Evolutionary conservation across 1,140 invertebrate genomes (phyloP).

Genomic region (Achroia grisella): DNA sequence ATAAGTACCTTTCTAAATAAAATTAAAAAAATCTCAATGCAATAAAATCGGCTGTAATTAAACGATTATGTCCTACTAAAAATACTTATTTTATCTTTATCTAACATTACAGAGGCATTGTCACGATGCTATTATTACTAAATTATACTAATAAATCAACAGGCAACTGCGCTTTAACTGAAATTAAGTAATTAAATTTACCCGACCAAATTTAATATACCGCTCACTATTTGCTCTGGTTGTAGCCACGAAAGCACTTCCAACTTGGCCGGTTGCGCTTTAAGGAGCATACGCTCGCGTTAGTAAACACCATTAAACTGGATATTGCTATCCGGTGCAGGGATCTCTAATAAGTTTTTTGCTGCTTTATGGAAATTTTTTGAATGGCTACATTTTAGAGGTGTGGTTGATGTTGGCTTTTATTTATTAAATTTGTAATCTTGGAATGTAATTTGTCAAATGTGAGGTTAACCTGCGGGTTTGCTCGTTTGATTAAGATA

Average conservation of each 20-base stretch:
- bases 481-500: too few species aligned
- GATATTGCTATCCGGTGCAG: slow-evolving; percentile 8
- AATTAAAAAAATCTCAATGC: too few species aligned
- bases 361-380: slow-evolving; percentile 7
- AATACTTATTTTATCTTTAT: slow-evolving; percentile 3
- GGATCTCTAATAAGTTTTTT: slow-evolving; percentile 12
- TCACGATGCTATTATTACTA: slow-evolving; percentile 23
- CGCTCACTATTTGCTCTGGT: slow-evolving; percentile 8
- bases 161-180: slow-evolving; percentile 21
- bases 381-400: not conserved
- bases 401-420: too few species aligned
- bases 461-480: too few species aligned
- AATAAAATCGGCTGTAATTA: too few species aligned
- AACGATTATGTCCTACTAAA: too few species aligned
- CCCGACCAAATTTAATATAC: slow-evolving; percentile 19
- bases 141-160: slow-evolving; percentile 33
- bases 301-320: slow-evolving; percentile 10
- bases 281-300: slow-evolving; percentile 10
- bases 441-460: too few species aligned
- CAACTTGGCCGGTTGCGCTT: slow-evolving; percentile 4
- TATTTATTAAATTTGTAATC: too few species aligned
- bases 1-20: too few species aligned
- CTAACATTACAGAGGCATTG: slow-evolving; percentile 5
- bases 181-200: slow-evolving; percentile 37
- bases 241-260: not conserved